Evolutionary conservation across 2,888 invertebrate genomes (phyloP).

Genomic region (Netelia fuscicornis): DNA sequence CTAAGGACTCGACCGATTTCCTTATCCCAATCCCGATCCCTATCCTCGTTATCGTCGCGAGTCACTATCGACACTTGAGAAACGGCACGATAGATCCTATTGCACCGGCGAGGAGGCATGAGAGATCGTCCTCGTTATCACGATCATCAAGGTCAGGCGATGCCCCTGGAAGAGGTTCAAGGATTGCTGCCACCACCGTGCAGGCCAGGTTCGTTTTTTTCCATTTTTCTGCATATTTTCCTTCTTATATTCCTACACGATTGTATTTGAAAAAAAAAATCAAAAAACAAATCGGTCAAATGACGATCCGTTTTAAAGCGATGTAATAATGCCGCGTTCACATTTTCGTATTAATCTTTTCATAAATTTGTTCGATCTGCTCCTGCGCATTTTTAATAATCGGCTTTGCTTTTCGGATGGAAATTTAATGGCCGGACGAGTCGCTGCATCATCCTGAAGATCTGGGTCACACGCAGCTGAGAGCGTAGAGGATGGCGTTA

Average conservation of each 20-base stretch:
- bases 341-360: too few species aligned
- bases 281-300: neutral
- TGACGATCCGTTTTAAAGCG: neutral
- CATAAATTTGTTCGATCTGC: too few species aligned
- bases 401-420: too few species aligned
- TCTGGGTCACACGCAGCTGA: neutral
- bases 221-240: neutral
- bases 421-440: neutral
- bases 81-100: constrained; percentile 69
- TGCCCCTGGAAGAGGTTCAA: constrained; percentile 83
- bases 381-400: too few species aligned
- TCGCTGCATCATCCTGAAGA: neutral
- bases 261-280: neutral
- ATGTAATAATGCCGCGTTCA: neutral
- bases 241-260: neutral
- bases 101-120: constrained; percentile 76
- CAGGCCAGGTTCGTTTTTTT: constrained; percentile 78
- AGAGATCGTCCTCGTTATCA: constrained; percentile 81
- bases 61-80: constrained; percentile 64
- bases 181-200: constrained; percentile 81
- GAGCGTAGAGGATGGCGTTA: neutral
- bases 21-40: constrained; percentile 73
- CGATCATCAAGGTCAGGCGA: constrained; percentile 80
- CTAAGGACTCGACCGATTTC: constrained; percentile 79
- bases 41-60: constrained; percentile 59